Evolutionary conservation across 1,140 invertebrate genomes (phyloP), one percentile per base, ranked within the genome.

Genomic region (Plectus sambesii): DNA sequence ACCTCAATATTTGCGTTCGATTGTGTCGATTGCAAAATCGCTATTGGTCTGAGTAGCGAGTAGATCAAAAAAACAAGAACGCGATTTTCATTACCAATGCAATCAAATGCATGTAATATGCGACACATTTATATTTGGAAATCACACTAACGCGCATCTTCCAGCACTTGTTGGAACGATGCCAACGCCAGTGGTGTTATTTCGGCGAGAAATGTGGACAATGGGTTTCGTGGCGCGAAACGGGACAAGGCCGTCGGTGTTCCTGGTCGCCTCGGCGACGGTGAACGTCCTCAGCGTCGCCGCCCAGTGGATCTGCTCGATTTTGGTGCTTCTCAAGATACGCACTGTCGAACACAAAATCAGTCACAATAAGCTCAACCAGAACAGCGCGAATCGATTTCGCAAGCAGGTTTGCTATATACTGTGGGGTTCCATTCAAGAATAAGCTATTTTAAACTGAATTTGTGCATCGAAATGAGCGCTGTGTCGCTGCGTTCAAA

Each of bases 371-470:
- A 63, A 66, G 36, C 26, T 63, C 3, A 65, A 65, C 39, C 49
- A 60, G 40, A 65, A 66, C 43, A 56, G 50, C 38, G 61, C 61
- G 24, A 65, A 66, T 39, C 47, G 62, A 6, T 64, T 64, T 43
- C 19, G 61, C 19, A 64, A 64, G 40, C 62, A 64, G 58, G 60
- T 63, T 17, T 17, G 49, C 33, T n/a, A n/a, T n/a, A n/a, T n/a
- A n/a, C n/a, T n/a, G n/a, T n/a, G n/a, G n/a, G n/a, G n/a, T n/a
- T n/a, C n/a, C n/a, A n/a, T n/a, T n/a, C n/a, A n/a, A n/a, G n/a
- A n/a, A n/a, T n/a, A n/a, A n/a, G n/a, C n/a, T n/a, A n/a, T n/a
- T n/a, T n/a, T n/a, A n/a, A n/a, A n/a, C n/a, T n/a, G n/a, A n/a
- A n/a, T n/a, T n/a, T n/a, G n/a, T n/a, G n/a, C n/a, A n/a, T n/a